Evolutionary conservation across 2,888 invertebrate genomes (phyloP), one percentile per base, ranked within the genome.

Genomic region (Cataglyphis cursor): DNA sequence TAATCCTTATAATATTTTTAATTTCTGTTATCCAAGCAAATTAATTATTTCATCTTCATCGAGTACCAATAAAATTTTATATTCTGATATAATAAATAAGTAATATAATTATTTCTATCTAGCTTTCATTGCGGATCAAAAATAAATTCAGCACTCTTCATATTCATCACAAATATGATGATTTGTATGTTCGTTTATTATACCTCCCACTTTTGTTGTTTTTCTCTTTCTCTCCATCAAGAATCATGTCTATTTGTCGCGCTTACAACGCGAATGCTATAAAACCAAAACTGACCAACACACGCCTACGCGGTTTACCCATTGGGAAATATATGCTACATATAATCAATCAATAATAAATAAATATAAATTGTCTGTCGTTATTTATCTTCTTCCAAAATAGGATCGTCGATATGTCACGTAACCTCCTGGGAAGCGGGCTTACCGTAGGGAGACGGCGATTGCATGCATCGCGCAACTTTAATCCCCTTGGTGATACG

Each of bases 381-480:
- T 44, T 12, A 44, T 44, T 44, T 12, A 44, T 44, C 44, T 12
- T 44, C 3, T 12, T 44, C 44, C 44, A 12, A 44, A 15, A 44
- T 44, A 44, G 44, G 3, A 3, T 12, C 3, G 4, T 15, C 12
- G n/a, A 51, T n/a, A n/a, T 51, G n/a, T 51, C 51, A 6, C n/a
- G 51, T n/a, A n/a, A 51, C n/a, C n/a, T 51, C 8, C 51, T n/a
- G n/a, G 8, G n/a, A n/a, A n/a, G 8, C 51, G 18, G n/a, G 28
- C 95, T 95, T 94, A 96, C 96, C 96, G 85, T 95, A 95, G 15
- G 96, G 91, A 10, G 93, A 95, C 88, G 96, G 96, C 0, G 95
- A 95, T 66, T 96, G 95, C 96, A 96, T 96, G 87, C 96, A 96
- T 89, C 96, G 95, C 82, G 96, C 96, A 68, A 96, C 96, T 93